Percentiles rank a stretch among this genome's conserved stretches.
These are phyloP conservation scores for Dasysyrphus albostriatus DNA, from an alignment of 2,888 invertebrate species.

Conservation along the genomic window DNA sequence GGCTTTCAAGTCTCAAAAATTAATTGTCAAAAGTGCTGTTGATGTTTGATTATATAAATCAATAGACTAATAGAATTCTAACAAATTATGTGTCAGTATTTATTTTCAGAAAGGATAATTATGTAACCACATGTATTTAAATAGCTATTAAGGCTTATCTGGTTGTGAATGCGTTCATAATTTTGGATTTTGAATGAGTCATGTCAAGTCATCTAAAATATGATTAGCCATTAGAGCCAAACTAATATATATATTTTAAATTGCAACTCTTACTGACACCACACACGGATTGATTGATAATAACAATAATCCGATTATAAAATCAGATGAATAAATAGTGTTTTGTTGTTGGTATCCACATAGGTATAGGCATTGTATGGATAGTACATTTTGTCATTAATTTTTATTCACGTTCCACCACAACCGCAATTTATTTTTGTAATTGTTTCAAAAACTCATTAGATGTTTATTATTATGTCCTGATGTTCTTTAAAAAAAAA, in stretches of 20 bases:
- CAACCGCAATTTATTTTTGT: constrained; percentile 40
- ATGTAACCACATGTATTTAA: constrained; percentile 15
- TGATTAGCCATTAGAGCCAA: constrained; percentile 7
- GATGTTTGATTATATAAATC: background rate
- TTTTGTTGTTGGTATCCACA: background rate
- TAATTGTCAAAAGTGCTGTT: background rate
- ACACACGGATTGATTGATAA: constrained; percentile 50
- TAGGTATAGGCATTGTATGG: background rate
- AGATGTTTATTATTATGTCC: constrained; percentile 29
- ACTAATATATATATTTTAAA: constrained; percentile 37
- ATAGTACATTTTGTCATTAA: constrained; percentile 28
- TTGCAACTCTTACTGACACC: constrained; percentile 37
- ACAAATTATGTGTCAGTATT: background rate
- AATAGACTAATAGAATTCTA: background rate
- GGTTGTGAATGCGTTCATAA: constrained; percentile 2
- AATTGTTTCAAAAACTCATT: constrained; percentile 47
- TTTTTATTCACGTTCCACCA: constrained; percentile 24
- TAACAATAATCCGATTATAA: constrained; percentile 34
- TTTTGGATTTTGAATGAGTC: constrained; percentile 17
- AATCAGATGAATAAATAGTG: constrained; percentile 7
- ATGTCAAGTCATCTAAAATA: constrained; percentile 37
- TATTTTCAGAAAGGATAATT: background rate
- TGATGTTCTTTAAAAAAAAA: background rate
- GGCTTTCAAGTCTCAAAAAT: too few species aligned
- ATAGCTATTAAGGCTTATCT: background rate